Evolutionary conservation across 2,888 invertebrate genomes (phyloP), one percentile per base, ranked within the genome.

Genomic region (Mythimna impura): DNA sequence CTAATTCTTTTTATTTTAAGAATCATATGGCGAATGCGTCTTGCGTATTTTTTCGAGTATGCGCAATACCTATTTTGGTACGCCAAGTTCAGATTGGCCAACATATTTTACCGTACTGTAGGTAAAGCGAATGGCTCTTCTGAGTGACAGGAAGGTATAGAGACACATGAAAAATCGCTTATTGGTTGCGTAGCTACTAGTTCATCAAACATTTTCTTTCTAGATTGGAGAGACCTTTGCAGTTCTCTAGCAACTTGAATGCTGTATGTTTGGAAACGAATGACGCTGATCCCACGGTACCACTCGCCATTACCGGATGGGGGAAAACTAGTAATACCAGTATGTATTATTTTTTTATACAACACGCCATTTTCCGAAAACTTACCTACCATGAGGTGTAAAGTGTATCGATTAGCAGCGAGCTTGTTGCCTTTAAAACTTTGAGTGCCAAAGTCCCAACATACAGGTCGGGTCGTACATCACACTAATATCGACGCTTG

Each of bases 281-380:
- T 54, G 69, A 79, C 0, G 76, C 83, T 0, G 90, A 93, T 72
- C 93, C 95, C 3, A 86, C 71, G 6, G 72, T 70, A 34, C 78
- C 89, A 0, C 90, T 96, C 14, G 92, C 92, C 2, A 89, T 96
- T 55, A 95, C 95, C 0, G 96, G 96, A 2, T 96, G 96, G 96
- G 96, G 96, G 1, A 91, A 88, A 73, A 94, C 89, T 6, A 94
- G 92, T 77, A 92, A 87, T n/a, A 87, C 90, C 3, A 90, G 96
- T 95, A 86, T 81, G 94, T 88, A 78, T 71, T 22, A 14, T n/a
- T 67, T 67, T 57, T 34, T 20, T 47, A 47, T 20, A 47, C 7
- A 20, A 52, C n/a, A 52, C n/a, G n/a, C n/a, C n/a, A 52, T n/a
- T 50, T 50, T 52, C n/a, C 20, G 7, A 50, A 50, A 47, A 47